Evolutionary conservation across 2,797 vertebrate species (phyloP), one percentile per base, ranked within the genome.

Genomic region (Moxostoma hubbsi): DNA sequence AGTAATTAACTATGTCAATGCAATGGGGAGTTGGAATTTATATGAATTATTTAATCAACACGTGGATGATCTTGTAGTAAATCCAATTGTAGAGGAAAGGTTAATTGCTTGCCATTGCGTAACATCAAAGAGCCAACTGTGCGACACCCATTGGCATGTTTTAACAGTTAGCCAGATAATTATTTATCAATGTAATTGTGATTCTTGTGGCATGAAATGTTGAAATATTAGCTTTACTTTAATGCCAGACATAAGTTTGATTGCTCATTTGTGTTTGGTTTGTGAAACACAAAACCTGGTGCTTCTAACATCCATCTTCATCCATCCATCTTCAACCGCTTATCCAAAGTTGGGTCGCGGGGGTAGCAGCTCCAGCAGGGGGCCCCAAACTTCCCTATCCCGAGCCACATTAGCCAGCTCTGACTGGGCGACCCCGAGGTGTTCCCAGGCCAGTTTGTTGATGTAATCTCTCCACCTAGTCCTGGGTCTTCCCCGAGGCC

Each of bases 1-100:
- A 93, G 93, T 95, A 97, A 96, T 96, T 97, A 96, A 94, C 92
- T 93, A 93, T 93, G 94, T 93, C 92, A 94, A 92, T 84, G 89
- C 89, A 93, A 94, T 88, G 90, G 81, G 92, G 92, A 90, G 92
- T 94, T 88, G 89, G 90, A 92, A 94, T 94, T 95, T 94, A 94
- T 96, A 94, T 94, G 94, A 93, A 94, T 96, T 95, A 93, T 94
- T 93, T 94, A 91, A 93, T 94, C 88, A 92, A 92, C 90, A 92
- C 71, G 13, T 90, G 89, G 92, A 91, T 93, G 89, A 91, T 93
- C 93, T 92, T 94, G 93, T 93, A 92, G 89, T 84, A 87, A 92
- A 94, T 94, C 91, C 90, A 89, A 88, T 90, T 90, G 91, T 93
- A 92, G 89, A 93, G 91, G 88, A 95, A 94, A 96, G 95, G 96